Evolutionary conservation across 2,888 invertebrate genomes (phyloP), one percentile per base, ranked within the genome.

Genomic region (Nysson spinosus): DNA sequence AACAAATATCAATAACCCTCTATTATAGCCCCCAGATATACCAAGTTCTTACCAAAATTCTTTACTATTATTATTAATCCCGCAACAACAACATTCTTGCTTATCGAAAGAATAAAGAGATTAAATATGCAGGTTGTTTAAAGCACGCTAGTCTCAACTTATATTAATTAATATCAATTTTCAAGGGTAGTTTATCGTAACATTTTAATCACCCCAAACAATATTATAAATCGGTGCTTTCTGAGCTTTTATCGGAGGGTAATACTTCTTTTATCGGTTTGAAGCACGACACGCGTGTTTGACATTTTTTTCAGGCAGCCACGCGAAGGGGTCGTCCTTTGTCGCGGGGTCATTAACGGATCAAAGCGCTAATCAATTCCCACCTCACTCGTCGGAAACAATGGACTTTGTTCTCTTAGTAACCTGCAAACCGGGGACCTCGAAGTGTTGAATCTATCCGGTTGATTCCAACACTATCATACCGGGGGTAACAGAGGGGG

Each of bases 361-460:
- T 77, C 72, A 68, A 75, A 69, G 68, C 61, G 37, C 61, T 77
- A 75, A 75, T 77, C 72, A 63, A 72, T 75, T 66, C 57, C 34
- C 60, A 39, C 34, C 54, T 65, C 44, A 42, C 30, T 57, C 54
- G 28, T 44, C 12, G 42, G 67, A 47, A 60, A 77, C 75, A 75
- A 75, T 71, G 62, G 56, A 73, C 61, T 66, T 64, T 61, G 70
- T 69, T 66, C 68, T 16, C 54, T 26, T 32, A 20, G 35, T 28
- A 32, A 32, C 32, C n/a, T 30, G 22, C 16, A 19, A 43, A 32
- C 19, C 12, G 28, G 32, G 20, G 24, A n/a, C 32, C 32, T 5
- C 14, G 9, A 16, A 7, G 14, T 34, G 43, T 34, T 51, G 40
- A 12, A 40, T 60, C 56, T 40, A 47, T 60, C 43, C 30, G 42